Percentiles rank a stretch among this genome's conserved stretches.
These are phyloP conservation scores for Trichomycterus rosablanca DNA, from an alignment of 2,113 vertebrate species.

Conservation along the genomic window DNA sequence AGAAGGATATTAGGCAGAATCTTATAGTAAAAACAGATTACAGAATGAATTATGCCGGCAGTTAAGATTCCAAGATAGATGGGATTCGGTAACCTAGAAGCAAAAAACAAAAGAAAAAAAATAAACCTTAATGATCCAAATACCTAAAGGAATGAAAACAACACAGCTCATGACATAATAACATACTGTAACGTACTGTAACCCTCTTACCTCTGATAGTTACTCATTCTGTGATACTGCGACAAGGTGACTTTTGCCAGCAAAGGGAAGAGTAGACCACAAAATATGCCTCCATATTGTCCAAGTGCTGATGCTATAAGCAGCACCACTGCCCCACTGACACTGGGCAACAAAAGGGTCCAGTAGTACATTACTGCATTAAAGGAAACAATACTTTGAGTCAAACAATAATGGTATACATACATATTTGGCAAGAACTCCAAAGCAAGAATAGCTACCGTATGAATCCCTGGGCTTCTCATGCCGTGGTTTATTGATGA, in stretches of 20 bases:
- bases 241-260: slow-evolving; percentile 68
- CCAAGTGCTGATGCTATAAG: slow-evolving; percentile 63
- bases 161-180: too few relatives aligned
- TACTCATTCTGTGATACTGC: slow-evolving; percentile 70
- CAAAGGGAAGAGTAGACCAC: slow-evolving; percentile 65
- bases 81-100: slow-evolving; percentile 68
- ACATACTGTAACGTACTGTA: not conserved
- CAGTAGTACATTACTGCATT: slow-evolving; percentile 68
- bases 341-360: slow-evolving; percentile 63
- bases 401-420: too few relatives aligned
- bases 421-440: too few relatives aligned
- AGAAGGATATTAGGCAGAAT: slow-evolving; percentile 75
- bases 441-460: slow-evolving; percentile 57
- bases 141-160: too few relatives aligned
- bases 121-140: not conserved
- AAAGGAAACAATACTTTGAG: slow-evolving; percentile 6
- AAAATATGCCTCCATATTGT: slow-evolving; percentile 63
- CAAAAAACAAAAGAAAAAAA: slow-evolving; percentile 10
- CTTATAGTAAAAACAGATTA: slow-evolving; percentile 68
- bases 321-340: slow-evolving; percentile 62
- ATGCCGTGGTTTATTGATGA: slow-evolving; percentile 58
- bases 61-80: slow-evolving; percentile 70
- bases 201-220: slow-evolving; percentile 64
- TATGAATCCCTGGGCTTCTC: slow-evolving; percentile 62
- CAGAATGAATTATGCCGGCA: slow-evolving; percentile 67